Evolutionary conservation across 1,140 invertebrate species (phyloP), one percentile per base, ranked within the genome.

Genomic region (Habropoda laboriosa): DNA sequence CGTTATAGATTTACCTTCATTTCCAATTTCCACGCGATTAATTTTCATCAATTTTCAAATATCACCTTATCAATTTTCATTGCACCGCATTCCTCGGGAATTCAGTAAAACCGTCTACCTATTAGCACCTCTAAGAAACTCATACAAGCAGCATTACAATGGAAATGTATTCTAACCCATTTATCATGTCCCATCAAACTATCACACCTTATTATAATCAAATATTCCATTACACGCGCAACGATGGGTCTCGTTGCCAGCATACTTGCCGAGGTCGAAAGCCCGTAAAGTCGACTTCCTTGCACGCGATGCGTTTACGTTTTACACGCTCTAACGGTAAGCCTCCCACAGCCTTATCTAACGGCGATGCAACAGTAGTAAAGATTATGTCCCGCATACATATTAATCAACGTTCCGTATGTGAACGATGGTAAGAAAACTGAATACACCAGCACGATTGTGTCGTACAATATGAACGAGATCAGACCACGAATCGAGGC

Each of bases 281-380:
- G 76, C 70, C 51, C 55, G 68, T 53, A 74, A 68, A 45, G 66
- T 47, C 53, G 40, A 30, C 63, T 64, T 53, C 49, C 68, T 74
- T 24, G 27, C 27, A 51, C 77, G 51, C 61, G 51, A 74, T 76
- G 64, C 74, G 61, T 84, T 80, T 77, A 74, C 60, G 71, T 78
- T 84, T 83, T 68, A 86, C 77, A 63, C 60, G 66, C 47, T 49
- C 61, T 86, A 87, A 86, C 86, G 85, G 85, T 87, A 80, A 55
- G 57, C 40, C 74, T 53, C 76, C 60, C 24, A 72, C 81, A 70
- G 47, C 30, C n/a, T 45, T 40, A 66, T 45, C 71, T 80, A 85
- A 85, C 77, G 81, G 71, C 82, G 68, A 40, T 73, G 63, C 51
- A 57, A 45, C 81, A 76, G 81, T 83, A 80, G 58, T 81, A 71